Base-by-base conservation (phyloP, 2,113 vertebrate species). In the Microtus pennsylvanicus region DNA sequence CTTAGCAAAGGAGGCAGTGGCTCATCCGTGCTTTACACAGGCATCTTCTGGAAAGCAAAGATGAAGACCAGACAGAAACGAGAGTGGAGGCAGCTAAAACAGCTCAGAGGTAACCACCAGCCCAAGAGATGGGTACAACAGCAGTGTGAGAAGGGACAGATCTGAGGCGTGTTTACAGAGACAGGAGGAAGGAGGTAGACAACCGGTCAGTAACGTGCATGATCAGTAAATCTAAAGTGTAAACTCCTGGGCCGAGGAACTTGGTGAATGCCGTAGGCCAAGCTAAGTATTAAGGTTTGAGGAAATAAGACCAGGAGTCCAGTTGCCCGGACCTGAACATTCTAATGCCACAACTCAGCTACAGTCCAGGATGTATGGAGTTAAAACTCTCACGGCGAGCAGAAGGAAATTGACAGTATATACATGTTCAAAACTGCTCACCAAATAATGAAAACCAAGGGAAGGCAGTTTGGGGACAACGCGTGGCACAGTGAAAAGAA, bases 371-470 rank as follows among this genome's bases (percentile, higher is more conserved):
- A 82, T 12, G 30, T 24, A 33, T 0, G 11, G 13, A 55, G 10
- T 93, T 58, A 65, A 26, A 69, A 93, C 76, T 58, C 65, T 86
- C 42, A 95, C 74, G 50, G 45, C 58, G 69, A 77, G 70, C 4
- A 81, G 45, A 67, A 50, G 69, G 33, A 88, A 65, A 50, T 24
- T 50, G n/a, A 88, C 21, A 77, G 19, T 21, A 76, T 0, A 58
- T 50, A 69, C 1, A 77, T 70, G 45, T 97, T 85, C 61, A 75
- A 21, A 93, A 94, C 61, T 76, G 87, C 33, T 91, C 28, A 67
- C 11, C 72, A 96, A 38, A 14, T 81, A 55, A 80, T 69, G 82
- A 77, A 96, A 92, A 90, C 67, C 38, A 94, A 96, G 38, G 30
- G 52, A 52, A 47, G 24, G 10, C 12, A 58, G 75, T 33, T 65